A percentile compares a stretch with the other conserved stretches of the same genome.
Evolutionary conservation across 2,888 invertebrate species (phyloP).

Genomic region (Rhyacophila evoluta): DNA sequence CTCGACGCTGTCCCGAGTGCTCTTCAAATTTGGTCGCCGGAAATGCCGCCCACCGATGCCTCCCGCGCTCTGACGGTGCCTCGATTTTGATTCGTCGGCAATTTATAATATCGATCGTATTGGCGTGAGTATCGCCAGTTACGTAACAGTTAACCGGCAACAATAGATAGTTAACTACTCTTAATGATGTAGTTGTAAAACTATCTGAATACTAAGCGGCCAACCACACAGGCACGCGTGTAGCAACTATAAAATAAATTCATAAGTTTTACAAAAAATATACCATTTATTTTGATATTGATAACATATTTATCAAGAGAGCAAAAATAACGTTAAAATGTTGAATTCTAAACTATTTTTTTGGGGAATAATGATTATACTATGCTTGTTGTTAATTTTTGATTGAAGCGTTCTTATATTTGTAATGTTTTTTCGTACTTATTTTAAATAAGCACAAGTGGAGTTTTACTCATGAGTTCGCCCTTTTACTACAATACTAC

Average conservation of each 20-base stretch:
- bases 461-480: no score
- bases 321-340: no score
- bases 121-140: not conserved
- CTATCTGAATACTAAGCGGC: not conserved
- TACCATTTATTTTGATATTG: not conserved
- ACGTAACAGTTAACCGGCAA: not conserved
- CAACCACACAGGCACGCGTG: no score
- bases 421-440: no score
- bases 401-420: no score
- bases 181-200: not conserved
- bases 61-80: not conserved
- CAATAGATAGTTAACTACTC: not conserved
- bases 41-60: not conserved
- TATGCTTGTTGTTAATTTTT: no score
- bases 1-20: not conserved
- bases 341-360: no score
- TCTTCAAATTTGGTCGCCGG: conserved; percentile 1
- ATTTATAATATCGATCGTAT: conserved; percentile 10
- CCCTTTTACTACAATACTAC: no score
- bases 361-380: no score
- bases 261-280: not conserved
- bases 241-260: not conserved
- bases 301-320: no score
- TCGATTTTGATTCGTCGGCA: conserved; percentile 1
- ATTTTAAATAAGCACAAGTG: no score